Evolutionary conservation across 1,140 invertebrate species (phyloP).

Genomic region (Contarinia nasturtii): DNA sequence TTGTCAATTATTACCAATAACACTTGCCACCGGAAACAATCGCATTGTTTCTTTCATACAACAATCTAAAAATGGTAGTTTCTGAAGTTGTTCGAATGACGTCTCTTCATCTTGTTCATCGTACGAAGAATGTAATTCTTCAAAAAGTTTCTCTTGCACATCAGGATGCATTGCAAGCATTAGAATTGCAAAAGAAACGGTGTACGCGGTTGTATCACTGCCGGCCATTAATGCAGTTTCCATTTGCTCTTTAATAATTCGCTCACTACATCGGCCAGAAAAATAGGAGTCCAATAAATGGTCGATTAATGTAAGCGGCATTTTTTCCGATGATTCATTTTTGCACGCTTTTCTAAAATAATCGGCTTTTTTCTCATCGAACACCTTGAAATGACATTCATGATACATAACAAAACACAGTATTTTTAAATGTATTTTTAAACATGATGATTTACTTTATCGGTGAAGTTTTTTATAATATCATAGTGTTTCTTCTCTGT

Average conservation of each 20-base stretch:
- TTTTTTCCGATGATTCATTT: background rate
- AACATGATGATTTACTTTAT: background rate
- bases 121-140: conserved; percentile 33
- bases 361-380: background rate
- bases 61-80: conserved; percentile 39
- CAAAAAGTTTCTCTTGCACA: conserved; percentile 28
- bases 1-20: no score
- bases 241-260: background rate
- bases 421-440: background rate
- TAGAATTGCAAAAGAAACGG: conserved; percentile 4
- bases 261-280: background rate
- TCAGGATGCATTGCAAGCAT: conserved; percentile 14
- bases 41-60: conserved; percentile 36
- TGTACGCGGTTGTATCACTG: background rate
- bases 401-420: no score
- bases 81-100: conserved; percentile 30
- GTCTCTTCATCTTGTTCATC: conserved; percentile 18
- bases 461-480: background rate
- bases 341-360: background rate
- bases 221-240: background rate
- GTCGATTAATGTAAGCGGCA: background rate
- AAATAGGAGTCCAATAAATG: background rate
- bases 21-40: conserved; percentile 10
- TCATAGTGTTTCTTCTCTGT: background rate
- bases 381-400: no score